A percentile compares a stretch with the other conserved stretches of the same genome.
These are phyloP conservation scores for Mormyrops boulengeri DNA, from an alignment of 2,797 vertebrate species.

Conservation along the genomic window DNA sequence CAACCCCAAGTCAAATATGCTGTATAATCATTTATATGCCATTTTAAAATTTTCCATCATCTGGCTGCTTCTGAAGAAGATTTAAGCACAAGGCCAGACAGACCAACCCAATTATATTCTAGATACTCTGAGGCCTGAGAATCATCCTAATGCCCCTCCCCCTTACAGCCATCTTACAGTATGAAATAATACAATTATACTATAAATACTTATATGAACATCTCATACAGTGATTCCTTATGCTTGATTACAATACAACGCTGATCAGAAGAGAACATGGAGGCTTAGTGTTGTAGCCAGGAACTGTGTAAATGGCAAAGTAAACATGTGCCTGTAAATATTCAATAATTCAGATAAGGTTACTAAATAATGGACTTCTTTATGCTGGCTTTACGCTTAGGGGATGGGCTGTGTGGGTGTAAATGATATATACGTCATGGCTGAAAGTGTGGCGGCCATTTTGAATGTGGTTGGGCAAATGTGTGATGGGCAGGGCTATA, in stretches of 20 bases:
- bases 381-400: not conserved
- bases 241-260: not conserved
- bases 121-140: not conserved
- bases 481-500: not conserved
- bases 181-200: not conserved
- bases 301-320: not conserved
- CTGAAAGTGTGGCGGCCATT: not conserved
- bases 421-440: not conserved
- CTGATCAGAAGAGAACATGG: not conserved
- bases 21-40: not conserved
- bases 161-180: not conserved
- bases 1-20: not conserved
- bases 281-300: not conserved
- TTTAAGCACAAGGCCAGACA: not conserved
- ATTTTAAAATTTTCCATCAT: not conserved
- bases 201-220: not conserved
- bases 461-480: not conserved
- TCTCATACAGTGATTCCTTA: not conserved
- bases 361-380: not conserved
- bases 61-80: not conserved
- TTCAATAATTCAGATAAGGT: not conserved
- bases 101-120: not conserved
- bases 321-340: not conserved
- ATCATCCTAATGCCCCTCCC: not conserved
- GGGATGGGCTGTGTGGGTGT: not conserved